Evolutionary conservation across 2,888 invertebrate genomes (phyloP).

Genomic region (Cyclophora albipunctata): DNA sequence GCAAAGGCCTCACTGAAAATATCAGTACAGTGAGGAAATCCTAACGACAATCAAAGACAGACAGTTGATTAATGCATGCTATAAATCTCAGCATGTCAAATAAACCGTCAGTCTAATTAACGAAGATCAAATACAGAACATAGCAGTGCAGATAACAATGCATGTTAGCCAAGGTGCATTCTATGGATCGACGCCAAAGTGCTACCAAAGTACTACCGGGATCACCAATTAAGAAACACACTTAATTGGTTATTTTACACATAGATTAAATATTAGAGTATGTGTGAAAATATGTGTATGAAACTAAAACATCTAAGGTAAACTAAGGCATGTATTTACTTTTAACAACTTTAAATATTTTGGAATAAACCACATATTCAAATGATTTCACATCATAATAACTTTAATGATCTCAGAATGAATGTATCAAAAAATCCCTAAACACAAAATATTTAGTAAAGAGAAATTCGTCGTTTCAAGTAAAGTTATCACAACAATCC

Average conservation of each 20-base stretch:
- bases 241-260: too few species aligned
- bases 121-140: constrained; percentile 39
- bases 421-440: too few species aligned
- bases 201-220: constrained; percentile 5
- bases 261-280: too few species aligned
- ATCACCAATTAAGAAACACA: neutral
- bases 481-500: constrained; percentile 46
- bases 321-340: too few species aligned
- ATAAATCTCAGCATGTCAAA: neutral
- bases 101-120: constrained; percentile 38
- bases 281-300: too few species aligned
- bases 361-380: neutral
- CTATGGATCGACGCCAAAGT: constrained; percentile 55
- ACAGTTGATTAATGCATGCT: too few species aligned
- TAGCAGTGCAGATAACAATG: constrained; percentile 57
- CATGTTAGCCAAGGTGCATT: constrained; percentile 41
- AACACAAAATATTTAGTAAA: constrained; percentile 8
- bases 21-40: too few species aligned
- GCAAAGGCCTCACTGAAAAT: too few species aligned
- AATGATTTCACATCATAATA: neutral
- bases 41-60: too few species aligned
- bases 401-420: too few species aligned
- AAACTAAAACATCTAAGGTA: too few species aligned
- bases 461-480: constrained; percentile 32
- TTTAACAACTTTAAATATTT: too few species aligned